phyloP scores from a whole-genome alignment of 2,113 vertebrate genomes.

The Noturus placidus region DNA sequence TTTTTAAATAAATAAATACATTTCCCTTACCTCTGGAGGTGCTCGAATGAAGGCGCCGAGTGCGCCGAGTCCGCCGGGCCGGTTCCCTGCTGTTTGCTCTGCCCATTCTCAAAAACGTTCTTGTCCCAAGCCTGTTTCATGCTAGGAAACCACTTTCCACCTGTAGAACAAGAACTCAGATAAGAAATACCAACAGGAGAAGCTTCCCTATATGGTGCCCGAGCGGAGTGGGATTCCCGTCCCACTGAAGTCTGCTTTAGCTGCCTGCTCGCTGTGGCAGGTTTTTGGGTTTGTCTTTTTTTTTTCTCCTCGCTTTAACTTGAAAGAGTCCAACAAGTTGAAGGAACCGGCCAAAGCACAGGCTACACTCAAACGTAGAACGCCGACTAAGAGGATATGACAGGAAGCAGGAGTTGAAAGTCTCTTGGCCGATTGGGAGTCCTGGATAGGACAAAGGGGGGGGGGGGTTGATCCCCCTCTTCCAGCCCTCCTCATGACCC shows the following conservation, averaged over 20 bases:
- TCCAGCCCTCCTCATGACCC: conserved; percentile 44
- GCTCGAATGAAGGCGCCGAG: conserved; percentile 44
- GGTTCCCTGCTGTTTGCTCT: conserved; percentile 62
- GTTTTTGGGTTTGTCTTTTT: neutral
- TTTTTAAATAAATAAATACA: neutral
- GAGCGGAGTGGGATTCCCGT: conserved; percentile 34
- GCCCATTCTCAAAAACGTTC: conserved; percentile 54
- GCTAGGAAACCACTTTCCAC: conserved; percentile 56
- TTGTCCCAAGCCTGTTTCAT: conserved; percentile 66
- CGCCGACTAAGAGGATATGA: conserved; percentile 57
- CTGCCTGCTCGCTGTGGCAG: neutral
- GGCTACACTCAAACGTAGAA: conserved; percentile 11
- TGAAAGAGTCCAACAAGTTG: conserved; percentile 15
- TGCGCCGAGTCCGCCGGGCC: conserved; percentile 59
- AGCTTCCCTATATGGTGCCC: conserved; percentile 10
- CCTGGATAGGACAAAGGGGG: conserved; percentile 50
- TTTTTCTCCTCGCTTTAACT: neutral
- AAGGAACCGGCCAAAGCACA: neutral
- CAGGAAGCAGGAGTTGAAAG: conserved; percentile 64
- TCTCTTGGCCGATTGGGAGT: conserved; percentile 66
- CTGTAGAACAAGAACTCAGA: conserved; percentile 53
- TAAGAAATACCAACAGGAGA: conserved; percentile 19
- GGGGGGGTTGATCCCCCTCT: conserved; percentile 53
- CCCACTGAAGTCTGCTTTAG: conserved; percentile 9
- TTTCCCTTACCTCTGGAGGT: conserved; percentile 68